Evolutionary conservation across 92 coral and sea anemone genomes (phyloP), one percentile per base, ranked within the genome.

Genomic region (Phymanthus crucifer): DNA sequence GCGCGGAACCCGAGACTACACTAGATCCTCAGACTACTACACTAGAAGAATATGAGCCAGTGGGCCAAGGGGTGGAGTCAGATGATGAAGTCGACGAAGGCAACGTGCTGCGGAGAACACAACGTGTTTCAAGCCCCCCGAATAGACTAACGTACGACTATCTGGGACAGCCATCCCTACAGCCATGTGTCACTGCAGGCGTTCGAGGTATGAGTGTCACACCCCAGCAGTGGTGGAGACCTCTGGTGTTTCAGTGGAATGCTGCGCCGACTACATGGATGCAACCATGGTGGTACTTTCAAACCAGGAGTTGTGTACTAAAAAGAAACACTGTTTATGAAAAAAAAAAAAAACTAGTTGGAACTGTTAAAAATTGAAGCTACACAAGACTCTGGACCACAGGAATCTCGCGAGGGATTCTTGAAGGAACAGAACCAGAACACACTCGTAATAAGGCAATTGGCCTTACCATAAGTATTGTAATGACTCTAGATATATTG

Each of bases 141-240:
- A 71, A 70, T 78, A 80, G 70, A 71, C 18, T 80, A 71, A 71
- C 84, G 37, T 80, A 80, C 50, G 78, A 80, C 52, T 64, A 80
- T 32, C 29, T 80, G 78, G 84, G 70, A 80, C 84, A 80, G 77
- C 84, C 78, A 31, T 80, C 84, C 14, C 48, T 71, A 17, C 69
- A 80, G 71, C 74, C 84, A 71, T 52, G 66, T 80, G 77, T 80
- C n/a, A 80, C 77, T 36, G 78, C 84, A 6, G 84, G 78, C 40
- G 69, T 70, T 19, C 77, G 71, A 56, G 78, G 31, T 13, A 33
- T 80, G 67, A 31, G 70, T 7, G 84, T 48, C 11, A 17, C 19
- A 29, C n/a, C n/a, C 69, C 70, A 80, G 46, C 68, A 45, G 52
- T 70, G 78, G 66, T 29, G 32, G 50, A 31, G 23, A 23, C 46